Base-by-base conservation (phyloP, 1,140 invertebrate species). In the Aradophagus sp. region DNA sequence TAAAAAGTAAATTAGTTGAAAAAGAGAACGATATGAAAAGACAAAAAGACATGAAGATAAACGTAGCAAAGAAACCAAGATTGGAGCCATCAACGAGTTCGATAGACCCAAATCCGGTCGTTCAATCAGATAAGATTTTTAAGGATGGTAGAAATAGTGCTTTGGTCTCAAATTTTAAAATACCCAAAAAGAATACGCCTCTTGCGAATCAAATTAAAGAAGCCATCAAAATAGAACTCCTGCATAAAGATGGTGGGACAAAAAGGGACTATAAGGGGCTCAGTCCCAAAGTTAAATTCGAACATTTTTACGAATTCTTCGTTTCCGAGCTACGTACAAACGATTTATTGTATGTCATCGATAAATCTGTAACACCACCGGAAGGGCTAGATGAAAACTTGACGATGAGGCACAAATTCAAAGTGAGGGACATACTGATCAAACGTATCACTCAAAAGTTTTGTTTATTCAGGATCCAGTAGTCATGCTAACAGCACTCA, bases 271-370 rank as follows among this genome's bases (percentile, higher is more conserved):
- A 70, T 14, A 55, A 62, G n/a, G n/a, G n/a, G 52, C 38, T 63
- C 3, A 27, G 17, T 2, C 29, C 35, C 8, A 12, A 56, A 36
- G 52, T 31, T 10, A 70, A 63, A 44, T 70, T 35, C 38, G 58
- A 70, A 63, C 44, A 63, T 38, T 70, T 70, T 23, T 50, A 41
- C 14, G 67, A 70, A 16, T 56, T 42, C 13, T 58, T 63, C 6
- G 42, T 11, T 10, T 70, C 67, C 0, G 52, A 70, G 32, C 41
- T 70, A 10, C 7, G 52, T 16, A 12, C 34, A 5, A 39, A 16
- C 7, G 52, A 70, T 19, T 63, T 70, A 15, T 13, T 70, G 7
- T 32, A 68, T 17, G 27, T 68, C 14, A 59, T 68, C 31, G 41
- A 44, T 12, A 1, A 2, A 42, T 6, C 4, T 0, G 6, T 17